phyloP scores from a whole-genome alignment of 2,113 vertebrate genomes.

The Aphyosemion australe region DNA sequence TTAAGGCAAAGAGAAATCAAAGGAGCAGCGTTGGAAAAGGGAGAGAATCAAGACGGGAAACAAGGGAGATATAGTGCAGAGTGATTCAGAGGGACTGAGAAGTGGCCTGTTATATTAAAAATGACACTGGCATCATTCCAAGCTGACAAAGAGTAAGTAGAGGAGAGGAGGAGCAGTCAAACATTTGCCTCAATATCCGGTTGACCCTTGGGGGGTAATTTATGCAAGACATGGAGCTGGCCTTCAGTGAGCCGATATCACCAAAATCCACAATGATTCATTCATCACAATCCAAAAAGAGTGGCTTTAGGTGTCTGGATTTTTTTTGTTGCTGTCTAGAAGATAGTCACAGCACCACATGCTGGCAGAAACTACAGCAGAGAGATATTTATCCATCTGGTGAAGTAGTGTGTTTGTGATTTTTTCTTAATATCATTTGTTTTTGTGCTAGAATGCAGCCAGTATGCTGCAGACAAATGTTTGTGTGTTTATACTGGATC shows the following conservation, averaged over 20 bases:
- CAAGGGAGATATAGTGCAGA: conserved; percentile 22
- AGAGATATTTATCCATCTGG: conserved; percentile 62
- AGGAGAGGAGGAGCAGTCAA: conserved; percentile 37
- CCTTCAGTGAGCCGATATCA: conserved; percentile 60
- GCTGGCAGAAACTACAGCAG: conserved; percentile 57
- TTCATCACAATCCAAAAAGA: conserved; percentile 64
- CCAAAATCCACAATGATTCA: conserved; percentile 64
- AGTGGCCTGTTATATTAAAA: conserved; percentile 52
- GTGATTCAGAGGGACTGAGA: conserved; percentile 21
- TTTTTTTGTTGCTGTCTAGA: conserved; percentile 33
- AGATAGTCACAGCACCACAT: conserved; percentile 48
- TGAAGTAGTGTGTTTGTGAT: conserved; percentile 31
- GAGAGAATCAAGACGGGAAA: conserved; percentile 17
- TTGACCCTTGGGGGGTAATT: conserved; percentile 63
- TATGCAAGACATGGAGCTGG: conserved; percentile 59
- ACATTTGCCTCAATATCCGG: conserved; percentile 66
- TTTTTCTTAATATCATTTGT: conserved; percentile 19
- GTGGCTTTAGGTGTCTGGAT: conserved; percentile 63
- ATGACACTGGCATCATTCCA: conserved; percentile 45
- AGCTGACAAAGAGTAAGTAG: conserved; percentile 35
- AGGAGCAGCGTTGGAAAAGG: conserved; percentile 22
- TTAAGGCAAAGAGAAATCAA: conserved; percentile 38
- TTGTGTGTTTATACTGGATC: conserved; percentile 7
- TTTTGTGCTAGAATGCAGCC: conserved; percentile 10
- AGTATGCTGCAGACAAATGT: conserved; percentile 16